These are phyloP conservation scores for Alligator sinensis DNA, from an alignment of 2,113 vertebrate species.

Conservation along the genomic window DNA sequence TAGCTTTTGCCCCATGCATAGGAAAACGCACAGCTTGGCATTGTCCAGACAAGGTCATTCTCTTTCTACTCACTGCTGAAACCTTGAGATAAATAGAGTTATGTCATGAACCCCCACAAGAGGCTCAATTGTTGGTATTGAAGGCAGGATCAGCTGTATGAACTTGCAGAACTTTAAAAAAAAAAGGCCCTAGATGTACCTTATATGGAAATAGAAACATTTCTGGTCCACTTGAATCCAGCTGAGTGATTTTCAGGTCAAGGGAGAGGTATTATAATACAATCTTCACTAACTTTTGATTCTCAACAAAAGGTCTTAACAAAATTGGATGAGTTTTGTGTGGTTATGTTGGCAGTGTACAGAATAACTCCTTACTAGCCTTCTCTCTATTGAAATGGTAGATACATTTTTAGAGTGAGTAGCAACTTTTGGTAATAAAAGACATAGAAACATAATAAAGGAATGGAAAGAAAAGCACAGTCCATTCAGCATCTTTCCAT, in stretches of 20 bases:
- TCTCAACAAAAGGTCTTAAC: constrained; percentile 71
- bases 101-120: constrained; percentile 26
- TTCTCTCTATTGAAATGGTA: constrained; percentile 61
- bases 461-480: constrained; percentile 45
- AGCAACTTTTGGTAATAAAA: constrained; percentile 59
- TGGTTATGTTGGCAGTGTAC: constrained; percentile 71
- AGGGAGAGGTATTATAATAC: constrained; percentile 70
- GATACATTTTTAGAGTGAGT: constrained; percentile 68
- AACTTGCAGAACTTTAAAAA: constrained; percentile 59
- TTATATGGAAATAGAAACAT: constrained; percentile 41
- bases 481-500: constrained; percentile 51
- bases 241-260: constrained; percentile 69
- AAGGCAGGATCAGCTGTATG: constrained; percentile 60
- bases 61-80: constrained; percentile 3
- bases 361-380: constrained; percentile 70
- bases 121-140: background rate
- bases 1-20: background rate
- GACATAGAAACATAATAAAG: constrained; percentile 64
- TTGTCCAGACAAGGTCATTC: constrained; percentile 11
- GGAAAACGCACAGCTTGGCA: background rate
- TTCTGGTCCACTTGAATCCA: constrained; percentile 73
- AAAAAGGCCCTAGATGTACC: constrained; percentile 42
- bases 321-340: constrained; percentile 68
- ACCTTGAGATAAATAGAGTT: constrained; percentile 41
- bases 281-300: constrained; percentile 70